Conservation (phyloP, 2,888 invertebrate species). For the Calameuta filiformis region DNA sequence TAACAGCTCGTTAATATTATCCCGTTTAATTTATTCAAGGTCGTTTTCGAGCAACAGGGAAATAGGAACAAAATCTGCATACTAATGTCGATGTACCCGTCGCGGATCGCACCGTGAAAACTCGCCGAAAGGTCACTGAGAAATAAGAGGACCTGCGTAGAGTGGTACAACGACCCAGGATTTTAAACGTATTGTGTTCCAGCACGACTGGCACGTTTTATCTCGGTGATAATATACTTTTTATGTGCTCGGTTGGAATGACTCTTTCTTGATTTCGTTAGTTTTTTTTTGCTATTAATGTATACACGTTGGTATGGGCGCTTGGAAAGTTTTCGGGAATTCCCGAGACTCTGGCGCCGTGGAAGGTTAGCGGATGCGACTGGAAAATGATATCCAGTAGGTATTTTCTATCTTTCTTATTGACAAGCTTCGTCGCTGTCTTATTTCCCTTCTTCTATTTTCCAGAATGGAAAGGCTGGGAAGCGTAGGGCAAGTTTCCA, state of each 20-base stretch:
- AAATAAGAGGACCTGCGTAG: neutral
- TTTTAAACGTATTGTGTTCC: neutral
- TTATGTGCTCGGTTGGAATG: neutral
- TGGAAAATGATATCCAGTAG: neutral
- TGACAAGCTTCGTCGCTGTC: neutral
- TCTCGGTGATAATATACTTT: neutral
- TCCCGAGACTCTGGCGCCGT: neutral
- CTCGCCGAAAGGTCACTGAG: neutral
- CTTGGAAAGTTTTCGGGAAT: neutral
- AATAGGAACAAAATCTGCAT: conserved; percentile 8
- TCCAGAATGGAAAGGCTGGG: neutral
- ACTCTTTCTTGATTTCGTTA: neutral
- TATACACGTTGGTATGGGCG: neutral
- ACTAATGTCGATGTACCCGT: neutral
- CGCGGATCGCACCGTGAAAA: neutral
- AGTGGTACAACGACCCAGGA: neutral
- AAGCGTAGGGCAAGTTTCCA: neutral
- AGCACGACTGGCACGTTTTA: neutral
- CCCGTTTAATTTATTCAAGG: conserved; percentile 11
- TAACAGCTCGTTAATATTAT: neutral
- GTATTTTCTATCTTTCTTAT: neutral
- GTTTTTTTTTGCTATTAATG: neutral
- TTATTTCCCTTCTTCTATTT: neutral
- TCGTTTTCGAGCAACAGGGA: neutral
- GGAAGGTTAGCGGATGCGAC: neutral